Conservation (phyloP, 2,888 invertebrate genomes). For the Microplitis manilae region DNA sequence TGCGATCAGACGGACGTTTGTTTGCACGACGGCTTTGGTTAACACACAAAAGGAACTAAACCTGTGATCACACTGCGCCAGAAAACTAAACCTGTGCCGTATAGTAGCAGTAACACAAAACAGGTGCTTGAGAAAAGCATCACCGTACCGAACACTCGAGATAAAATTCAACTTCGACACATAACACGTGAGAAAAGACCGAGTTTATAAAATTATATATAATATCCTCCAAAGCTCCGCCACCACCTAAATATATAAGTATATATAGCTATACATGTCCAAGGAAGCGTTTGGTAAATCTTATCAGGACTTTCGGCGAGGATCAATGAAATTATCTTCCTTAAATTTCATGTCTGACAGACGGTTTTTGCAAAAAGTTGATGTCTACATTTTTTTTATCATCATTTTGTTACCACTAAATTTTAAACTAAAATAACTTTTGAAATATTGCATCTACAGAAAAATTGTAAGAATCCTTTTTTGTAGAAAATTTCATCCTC, state of each 20-base stretch:
- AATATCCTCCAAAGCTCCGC: not conserved
- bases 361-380: too few species aligned
- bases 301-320: constrained; percentile 20
- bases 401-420: too few species aligned
- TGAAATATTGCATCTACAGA: too few species aligned
- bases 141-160: not conserved
- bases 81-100: not conserved
- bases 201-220: not conserved
- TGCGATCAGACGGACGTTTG: constrained; percentile 26
- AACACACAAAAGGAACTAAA: constrained; percentile 6
- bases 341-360: not conserved
- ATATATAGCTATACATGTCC: not conserved
- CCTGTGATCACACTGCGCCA: not conserved
- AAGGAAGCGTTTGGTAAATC: constrained; percentile 22
- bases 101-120: not conserved
- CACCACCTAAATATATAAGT: not conserved
- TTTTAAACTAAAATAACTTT: too few species aligned
- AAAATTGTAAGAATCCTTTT: too few species aligned
- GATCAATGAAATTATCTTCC: constrained; percentile 26
- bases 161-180: not conserved
- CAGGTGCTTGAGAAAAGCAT: constrained; percentile 5
- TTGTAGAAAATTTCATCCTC: too few species aligned
- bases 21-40: constrained; percentile 19
- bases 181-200: not conserved
- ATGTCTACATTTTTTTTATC: too few species aligned